A percentile compares a stretch with the other conserved stretches of the same genome.
These are phyloP conservation scores for Crotophaga sulcirostris DNA, from an alignment of 2,113 vertebrate species.

Conservation along the genomic window DNA sequence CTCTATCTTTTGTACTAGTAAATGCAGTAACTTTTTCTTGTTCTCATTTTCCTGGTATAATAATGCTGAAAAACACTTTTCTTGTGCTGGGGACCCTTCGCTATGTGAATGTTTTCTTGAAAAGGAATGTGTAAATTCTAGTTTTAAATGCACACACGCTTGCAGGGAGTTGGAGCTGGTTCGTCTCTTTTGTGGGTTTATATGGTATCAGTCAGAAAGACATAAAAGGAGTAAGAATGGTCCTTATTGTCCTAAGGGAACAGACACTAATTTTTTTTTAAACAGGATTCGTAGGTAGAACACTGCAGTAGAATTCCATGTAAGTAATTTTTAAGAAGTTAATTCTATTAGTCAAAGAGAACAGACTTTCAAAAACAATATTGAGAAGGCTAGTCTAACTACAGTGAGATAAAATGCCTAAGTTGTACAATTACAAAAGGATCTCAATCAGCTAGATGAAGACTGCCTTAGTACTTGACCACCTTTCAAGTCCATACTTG, in stretches of 20 bases:
- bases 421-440: neutral
- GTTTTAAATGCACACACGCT: fast-evolving
- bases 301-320: neutral
- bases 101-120: neutral
- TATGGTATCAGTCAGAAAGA: neutral
- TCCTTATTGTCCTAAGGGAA: neutral
- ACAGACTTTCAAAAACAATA: neutral
- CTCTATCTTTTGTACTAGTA: neutral
- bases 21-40: neutral
- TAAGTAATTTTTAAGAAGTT: neutral
- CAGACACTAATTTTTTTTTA: neutral
- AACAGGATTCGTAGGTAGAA: neutral
- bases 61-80: neutral
- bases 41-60: neutral
- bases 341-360: neutral
- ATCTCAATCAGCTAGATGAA: neutral
- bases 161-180: neutral
- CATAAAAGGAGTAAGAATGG: neutral
- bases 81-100: neutral
- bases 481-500: neutral
- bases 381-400: neutral
- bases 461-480: neutral
- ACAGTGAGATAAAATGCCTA: neutral
- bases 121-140: neutral
- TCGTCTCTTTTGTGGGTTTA: neutral